Evolutionary conservation across 1,140 invertebrate species (phyloP), one percentile per base, ranked within the genome.

Genomic region (Andrena cerasifolii): DNA sequence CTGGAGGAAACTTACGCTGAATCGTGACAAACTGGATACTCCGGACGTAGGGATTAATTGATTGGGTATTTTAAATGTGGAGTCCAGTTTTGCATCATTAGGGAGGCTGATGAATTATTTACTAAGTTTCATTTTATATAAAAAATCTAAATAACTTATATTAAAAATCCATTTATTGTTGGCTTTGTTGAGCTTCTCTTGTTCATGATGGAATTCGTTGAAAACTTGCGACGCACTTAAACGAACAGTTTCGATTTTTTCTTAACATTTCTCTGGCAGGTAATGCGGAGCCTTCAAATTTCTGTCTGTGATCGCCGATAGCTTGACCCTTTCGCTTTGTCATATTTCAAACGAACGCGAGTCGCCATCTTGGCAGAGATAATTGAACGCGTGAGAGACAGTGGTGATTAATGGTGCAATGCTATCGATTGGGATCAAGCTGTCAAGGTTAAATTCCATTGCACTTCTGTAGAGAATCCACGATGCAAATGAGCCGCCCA

Each of bases 401-500:
- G 14, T n/a, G 40, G 28, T 61, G 31, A 63, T 63, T 62, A 63
- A 73, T 63, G 56, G 47, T 21, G 31, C 28, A 21, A 61, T 61
- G 24, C 53, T 12, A 28, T 80, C 70, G 63, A 63, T 40, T 51
- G 70, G 21, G 56, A 75, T 75, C 56, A 31, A 33, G 26, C 47
- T 31, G 16, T 51, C 78, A 80, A 82, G 80, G 80, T 61, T 47
- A 21, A 67, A 75, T 82, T 80, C 78, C 66, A 36, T 70, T 45
- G 58, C 26, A 31, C 24, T 8, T 47, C 47, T 26, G 45, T 33
- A 40, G 45, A 61, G 21, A 24, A 43, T 14, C 40, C n/a, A 63
- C 53, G 43, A 68, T 54, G 59, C 16, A 63, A 63, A 49, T 24
- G 36, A 8, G 12, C 21, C 45, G 36, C 66, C 26, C 51, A 45